Evolutionary conservation across 2,888 invertebrate genomes (phyloP).

Genomic region (Limnephilus marmoratus): DNA sequence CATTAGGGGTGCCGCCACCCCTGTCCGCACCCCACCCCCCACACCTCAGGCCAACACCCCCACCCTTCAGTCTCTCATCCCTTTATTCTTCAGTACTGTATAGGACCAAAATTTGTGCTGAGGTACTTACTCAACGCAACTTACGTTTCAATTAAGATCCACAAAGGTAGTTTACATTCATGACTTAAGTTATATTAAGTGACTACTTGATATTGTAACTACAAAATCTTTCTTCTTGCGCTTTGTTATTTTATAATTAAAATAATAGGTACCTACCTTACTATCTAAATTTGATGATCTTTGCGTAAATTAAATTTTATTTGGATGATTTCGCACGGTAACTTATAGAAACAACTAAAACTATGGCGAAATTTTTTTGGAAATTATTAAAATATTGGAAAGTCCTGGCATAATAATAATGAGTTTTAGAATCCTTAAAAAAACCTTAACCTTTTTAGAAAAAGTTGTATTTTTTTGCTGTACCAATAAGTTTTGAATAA

Average conservation of each 20-base stretch:
- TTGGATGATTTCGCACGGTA: no score
- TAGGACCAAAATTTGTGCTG: neutral
- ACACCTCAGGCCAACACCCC: neutral
- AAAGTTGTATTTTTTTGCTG: no score
- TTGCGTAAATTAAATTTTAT: neutral
- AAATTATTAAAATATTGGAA: no score
- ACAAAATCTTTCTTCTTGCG: neutral
- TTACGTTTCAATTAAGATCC: slow-evolving; percentile 13
- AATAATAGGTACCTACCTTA: neutral
- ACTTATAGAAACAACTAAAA: no score
- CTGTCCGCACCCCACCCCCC: neutral
- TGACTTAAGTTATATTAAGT: neutral
- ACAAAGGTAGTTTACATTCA: neutral
- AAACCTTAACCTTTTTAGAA: no score
- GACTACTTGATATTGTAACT: neutral
- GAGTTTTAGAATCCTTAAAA: no score
- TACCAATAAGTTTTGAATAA: no score
- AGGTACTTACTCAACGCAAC: neutral
- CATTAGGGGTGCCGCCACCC: slow-evolving; percentile 58
- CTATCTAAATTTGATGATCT: neutral
- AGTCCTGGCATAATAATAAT: no score
- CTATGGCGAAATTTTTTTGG: no score
- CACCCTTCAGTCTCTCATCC: neutral
- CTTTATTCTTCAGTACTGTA: neutral
- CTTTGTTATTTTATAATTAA: neutral